These are phyloP conservation scores for Apotomis betuletana DNA, from an alignment of 2,888 invertebrate species.

Conservation along the genomic window DNA sequence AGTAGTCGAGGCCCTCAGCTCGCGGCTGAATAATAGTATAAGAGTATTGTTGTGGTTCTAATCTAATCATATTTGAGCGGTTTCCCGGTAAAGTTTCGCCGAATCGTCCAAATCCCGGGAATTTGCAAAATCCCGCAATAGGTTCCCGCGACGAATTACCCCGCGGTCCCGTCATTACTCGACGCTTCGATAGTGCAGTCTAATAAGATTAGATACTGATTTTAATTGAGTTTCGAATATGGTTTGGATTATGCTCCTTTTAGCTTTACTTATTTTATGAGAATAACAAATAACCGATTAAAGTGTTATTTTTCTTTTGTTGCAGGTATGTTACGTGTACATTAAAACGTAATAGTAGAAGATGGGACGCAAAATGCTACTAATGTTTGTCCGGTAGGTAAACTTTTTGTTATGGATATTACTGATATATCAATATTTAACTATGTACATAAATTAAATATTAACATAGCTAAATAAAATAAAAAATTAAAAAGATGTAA, in stretches of 20 bases:
- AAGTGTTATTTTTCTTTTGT: neutral
- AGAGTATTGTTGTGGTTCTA: neutral
- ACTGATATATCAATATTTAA: no score
- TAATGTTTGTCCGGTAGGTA: no score
- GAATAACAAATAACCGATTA: neutral
- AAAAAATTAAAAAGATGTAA: no score
- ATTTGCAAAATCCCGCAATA: neutral
- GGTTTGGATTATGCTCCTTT: neutral
- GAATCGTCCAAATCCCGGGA: conserved; percentile 16
- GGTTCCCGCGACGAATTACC: neutral
- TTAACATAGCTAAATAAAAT: no score
- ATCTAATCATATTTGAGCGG: neutral
- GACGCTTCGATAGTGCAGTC: neutral
- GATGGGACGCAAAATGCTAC: no score
- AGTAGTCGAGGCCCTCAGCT: no score
- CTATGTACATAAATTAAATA: no score
- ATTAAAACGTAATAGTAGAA: no score
- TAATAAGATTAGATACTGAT: conserved; percentile 8
- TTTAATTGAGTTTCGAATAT: neutral
- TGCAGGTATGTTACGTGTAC: neutral
- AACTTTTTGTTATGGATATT: no score
- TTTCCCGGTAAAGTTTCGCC: neutral
- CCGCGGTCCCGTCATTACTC: conserved; percentile 6
- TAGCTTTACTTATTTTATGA: neutral
- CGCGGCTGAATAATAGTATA: no score